Conservation (phyloP, 2,888 invertebrate genomes). For the Spatulosminthurus flaviceps region DNA sequence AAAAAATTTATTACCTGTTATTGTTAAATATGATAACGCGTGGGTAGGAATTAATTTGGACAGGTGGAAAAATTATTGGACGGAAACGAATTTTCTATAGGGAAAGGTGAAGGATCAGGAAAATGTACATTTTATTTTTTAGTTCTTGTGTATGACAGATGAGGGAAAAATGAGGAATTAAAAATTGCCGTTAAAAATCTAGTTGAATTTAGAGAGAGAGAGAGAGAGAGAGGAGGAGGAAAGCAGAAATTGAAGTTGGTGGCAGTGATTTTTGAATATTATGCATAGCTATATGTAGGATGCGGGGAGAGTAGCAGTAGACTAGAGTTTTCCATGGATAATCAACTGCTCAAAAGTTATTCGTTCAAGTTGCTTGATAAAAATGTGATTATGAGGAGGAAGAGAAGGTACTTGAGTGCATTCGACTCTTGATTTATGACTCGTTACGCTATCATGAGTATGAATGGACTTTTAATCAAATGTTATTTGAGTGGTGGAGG, state of each 20-base stretch:
- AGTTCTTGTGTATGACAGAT: neutral
- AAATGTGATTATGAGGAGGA: slow-evolving; percentile 37
- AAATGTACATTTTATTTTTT: no score
- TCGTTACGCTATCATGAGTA: slow-evolving; percentile 60
- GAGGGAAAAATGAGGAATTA: neutral
- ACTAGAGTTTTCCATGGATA: slow-evolving; percentile 27
- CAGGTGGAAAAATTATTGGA: no score
- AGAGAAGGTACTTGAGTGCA: slow-evolving; percentile 32
- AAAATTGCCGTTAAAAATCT: neutral
- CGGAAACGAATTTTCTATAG: neutral
- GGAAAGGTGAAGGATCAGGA: slow-evolving; percentile 25
- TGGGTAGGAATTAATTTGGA: no score
- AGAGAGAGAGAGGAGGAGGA: no score
- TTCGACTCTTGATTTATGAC: slow-evolving; percentile 62
- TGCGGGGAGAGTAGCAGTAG: neutral
- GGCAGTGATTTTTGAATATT: neutral
- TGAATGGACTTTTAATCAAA: slow-evolving; percentile 65
- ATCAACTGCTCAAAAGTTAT: slow-evolving; percentile 40
- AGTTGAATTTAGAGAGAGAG: no score
- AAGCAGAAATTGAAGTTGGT: neutral
- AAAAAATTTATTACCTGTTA: no score
- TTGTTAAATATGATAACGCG: no score
- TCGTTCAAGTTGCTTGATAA: slow-evolving; percentile 23
- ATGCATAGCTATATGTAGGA: neutral
- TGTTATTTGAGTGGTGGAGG: slow-evolving; percentile 64